Evolutionary conservation across 1,140 invertebrate genomes (phyloP), one percentile per base, ranked within the genome.

Genomic region (Eubasilissa regina): DNA sequence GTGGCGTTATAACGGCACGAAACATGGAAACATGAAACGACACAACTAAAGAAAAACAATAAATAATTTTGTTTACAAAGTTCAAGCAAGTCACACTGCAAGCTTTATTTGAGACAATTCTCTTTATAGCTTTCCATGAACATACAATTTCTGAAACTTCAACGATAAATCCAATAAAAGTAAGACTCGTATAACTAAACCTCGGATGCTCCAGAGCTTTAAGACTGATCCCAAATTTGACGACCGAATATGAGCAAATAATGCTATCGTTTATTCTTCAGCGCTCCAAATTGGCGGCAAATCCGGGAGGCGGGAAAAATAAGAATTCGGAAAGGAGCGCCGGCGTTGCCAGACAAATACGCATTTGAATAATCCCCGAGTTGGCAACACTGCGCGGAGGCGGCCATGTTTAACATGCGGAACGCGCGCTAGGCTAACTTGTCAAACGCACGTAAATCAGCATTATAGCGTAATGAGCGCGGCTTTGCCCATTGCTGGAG

Each of bases 381-480:
- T 12, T 62, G 56, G 62, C 66, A 66, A 62, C 60, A 48, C 62
- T 47, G 62, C 75, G 66, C 60, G 48, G n/a, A 12, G 44, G 25
- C 45, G 62, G 62, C 43, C 75, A 51, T 48, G 62, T 66, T 77
- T 77, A 62, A 77, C 45, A 66, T 58, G 60, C 62, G 62, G 60
- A 62, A 53, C 47, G 47, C 60, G 62, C 60, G 56, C 48, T 35
- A 6, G 25, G 25, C 25, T 35, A 48, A 68, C 75, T 77, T 77
- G 75, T 77, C 75, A 77, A 77, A 77, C 75, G 75, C 75, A 77
- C 75, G 75, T 77, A 77, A 77, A 77, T 77, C 75, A 77, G 48
- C 75, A 77, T 77, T 77, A 77, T 77, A 51, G 75, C 75, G 75
- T 77, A 77, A 77, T 77, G 75, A 77, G 66, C 75, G 60, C n/a